Conservation (phyloP, 2,888 invertebrate species). For the Hypercompe scribonia region DNA sequence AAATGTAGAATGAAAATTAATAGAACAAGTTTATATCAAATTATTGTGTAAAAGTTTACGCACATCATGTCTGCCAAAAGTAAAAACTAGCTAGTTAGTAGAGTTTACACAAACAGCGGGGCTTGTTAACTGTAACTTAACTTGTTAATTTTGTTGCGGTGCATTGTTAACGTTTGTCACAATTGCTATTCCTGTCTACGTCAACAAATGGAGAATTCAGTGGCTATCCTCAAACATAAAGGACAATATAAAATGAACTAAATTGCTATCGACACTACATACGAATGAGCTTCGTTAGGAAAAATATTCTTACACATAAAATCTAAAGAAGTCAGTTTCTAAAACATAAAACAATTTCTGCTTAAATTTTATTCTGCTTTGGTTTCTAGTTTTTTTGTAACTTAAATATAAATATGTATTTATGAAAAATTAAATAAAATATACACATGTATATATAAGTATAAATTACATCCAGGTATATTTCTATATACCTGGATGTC, state of each 20-base stretch:
- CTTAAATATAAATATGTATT: background rate
- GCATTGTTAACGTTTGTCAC: constrained; percentile 70
- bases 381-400: constrained; percentile 19
- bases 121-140: constrained; percentile 82
- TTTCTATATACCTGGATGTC: no score
- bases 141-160: constrained; percentile 80
- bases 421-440: background rate
- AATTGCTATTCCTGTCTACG: constrained; percentile 62
- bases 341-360: constrained; percentile 27
- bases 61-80: constrained; percentile 56
- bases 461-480: no score
- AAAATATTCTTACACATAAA: constrained; percentile 38
- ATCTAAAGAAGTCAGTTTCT: constrained; percentile 19
- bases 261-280: constrained; percentile 38
- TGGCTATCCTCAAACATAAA: constrained; percentile 30
- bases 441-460: no score
- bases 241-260: constrained; percentile 34
- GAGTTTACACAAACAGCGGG: constrained; percentile 78
- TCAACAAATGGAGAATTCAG: constrained; percentile 49
- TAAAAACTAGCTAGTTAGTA: constrained; percentile 79
- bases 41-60: constrained; percentile 52
- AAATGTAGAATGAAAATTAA: constrained; percentile 31
- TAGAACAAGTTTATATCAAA: constrained; percentile 49
- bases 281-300: constrained; percentile 38
- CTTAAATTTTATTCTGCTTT: constrained; percentile 21